A percentile compares a stretch with the other conserved stretches of the same genome.
Evolutionary conservation across 2,113 vertebrate species (phyloP).

Genomic region (Aphelocoma coerulescens): DNA sequence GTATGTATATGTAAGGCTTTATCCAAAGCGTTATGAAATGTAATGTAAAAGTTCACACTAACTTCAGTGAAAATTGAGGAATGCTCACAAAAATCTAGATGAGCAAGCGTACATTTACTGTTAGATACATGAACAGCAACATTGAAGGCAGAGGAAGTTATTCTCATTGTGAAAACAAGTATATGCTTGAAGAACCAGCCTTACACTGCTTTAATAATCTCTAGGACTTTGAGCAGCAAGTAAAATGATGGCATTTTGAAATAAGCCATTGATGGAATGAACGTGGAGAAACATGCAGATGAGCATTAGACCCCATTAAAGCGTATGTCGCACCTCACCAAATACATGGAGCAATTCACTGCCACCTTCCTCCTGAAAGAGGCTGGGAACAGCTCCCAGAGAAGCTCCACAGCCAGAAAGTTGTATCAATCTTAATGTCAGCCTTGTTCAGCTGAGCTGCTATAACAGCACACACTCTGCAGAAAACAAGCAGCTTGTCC

Average conservation of each 20-base stretch:
- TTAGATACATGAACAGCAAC: accelerated
- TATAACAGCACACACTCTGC: background rate
- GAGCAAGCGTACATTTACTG: background rate
- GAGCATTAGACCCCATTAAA: background rate
- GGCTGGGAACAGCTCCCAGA: background rate
- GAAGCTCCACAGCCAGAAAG: background rate
- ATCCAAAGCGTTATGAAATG: background rate
- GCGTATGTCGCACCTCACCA: accelerated
- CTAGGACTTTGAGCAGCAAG: background rate
- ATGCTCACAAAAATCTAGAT: background rate
- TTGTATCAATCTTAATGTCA: background rate
- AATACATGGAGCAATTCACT: background rate
- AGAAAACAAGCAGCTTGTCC: background rate
- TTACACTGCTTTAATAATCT: background rate
- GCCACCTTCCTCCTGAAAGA: background rate
- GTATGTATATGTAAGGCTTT: background rate
- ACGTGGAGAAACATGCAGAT: background rate
- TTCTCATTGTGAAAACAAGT: background rate
- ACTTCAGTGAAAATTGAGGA: background rate
- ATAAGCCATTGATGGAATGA: background rate
- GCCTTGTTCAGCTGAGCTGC: background rate
- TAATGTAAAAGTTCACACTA: background rate
- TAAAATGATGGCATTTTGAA: background rate
- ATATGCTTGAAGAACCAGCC: background rate
- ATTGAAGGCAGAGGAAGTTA: background rate